Evolutionary conservation across 2,888 invertebrate genomes (phyloP), one percentile per base, ranked within the genome.

Genomic region (Diarsia rubi): DNA sequence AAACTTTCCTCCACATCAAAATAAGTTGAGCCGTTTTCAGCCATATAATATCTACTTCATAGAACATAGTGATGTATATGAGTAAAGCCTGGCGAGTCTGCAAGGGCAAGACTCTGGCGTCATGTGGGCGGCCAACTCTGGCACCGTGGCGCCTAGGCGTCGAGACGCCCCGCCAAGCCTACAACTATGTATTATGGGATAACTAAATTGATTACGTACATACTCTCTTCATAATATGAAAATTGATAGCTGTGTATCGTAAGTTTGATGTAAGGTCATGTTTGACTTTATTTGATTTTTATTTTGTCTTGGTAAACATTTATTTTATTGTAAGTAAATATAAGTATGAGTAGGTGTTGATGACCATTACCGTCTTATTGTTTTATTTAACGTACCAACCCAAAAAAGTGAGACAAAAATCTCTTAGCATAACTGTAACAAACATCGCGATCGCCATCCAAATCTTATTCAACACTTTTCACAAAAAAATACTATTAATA

Each of bases 41-140:
- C 52, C 42, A 42, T 37, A 60, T 52, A 65, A 52, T 62, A 47
- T 21, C 9, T 16, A 49, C 24, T 52, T 42, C 47, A 62, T 47
- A 52, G 16, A n/a, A 42, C n/a, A n/a, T n/a, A n/a, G n/a, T n/a
- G n/a, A n/a, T 31, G 3, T 4, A 65, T 31, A 37, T 73, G 67
- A 69, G 54, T 24, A 62, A 27, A 84, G 54, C 45, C 49, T 57
- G 52, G 64, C 64, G 42, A 68, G 60, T 73, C 77, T 67, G 63
- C 84, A 90, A 91, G 90, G 92, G 78, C 87, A 90, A 91, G 92
- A 87, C 75, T 81, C 70, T 70, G 86, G 86, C 86, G 88, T 74
- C 86, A 84, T 67, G 63, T 59, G 74, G 82, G 82, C 87, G 86
- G 82, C 73, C 83, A 78, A 86, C 81, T 11, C 79, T 81, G 82